Percentiles rank a stretch among this genome's conserved stretches.
phyloP scores from a whole-genome alignment of 2,888 invertebrate species.

The Auanema freiburgensis region DNA sequence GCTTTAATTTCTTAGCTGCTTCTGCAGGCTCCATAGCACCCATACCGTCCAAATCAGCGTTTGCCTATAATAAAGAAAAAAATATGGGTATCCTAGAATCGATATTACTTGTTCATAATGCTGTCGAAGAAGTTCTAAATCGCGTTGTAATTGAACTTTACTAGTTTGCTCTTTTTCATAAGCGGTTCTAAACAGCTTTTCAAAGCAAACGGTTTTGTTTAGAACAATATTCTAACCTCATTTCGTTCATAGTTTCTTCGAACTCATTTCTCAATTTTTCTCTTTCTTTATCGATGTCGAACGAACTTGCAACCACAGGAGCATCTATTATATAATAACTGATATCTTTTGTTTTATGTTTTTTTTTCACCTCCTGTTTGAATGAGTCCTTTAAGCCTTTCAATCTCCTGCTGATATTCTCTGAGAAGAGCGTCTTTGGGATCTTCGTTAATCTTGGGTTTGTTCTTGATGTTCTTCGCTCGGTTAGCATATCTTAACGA shows the following conservation, averaged over 20 bases:
- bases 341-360: not conserved
- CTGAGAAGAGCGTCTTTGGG: constrained; percentile 84
- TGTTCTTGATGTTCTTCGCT: constrained; percentile 97
- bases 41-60: constrained; percentile 33
- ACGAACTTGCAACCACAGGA: constrained; percentile 7
- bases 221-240: constrained; percentile 52
- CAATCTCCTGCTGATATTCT: constrained; percentile 83
- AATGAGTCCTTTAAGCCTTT: constrained; percentile 73
- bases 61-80: constrained; percentile 19
- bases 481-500: constrained; percentile 79
- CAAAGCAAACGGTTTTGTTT: not conserved
- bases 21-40: constrained; percentile 50
- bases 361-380: constrained; percentile 23
- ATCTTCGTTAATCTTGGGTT: constrained; percentile 96
- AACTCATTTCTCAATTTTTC: constrained; percentile 70
- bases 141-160: constrained; percentile 70
- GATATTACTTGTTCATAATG: constrained; percentile 69
- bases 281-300: constrained; percentile 65
- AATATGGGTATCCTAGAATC: constrained; percentile 5
- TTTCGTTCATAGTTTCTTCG: constrained; percentile 70
- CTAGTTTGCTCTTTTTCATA: constrained; percentile 68
- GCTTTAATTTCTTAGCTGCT: constrained; percentile 67
- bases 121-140: constrained; percentile 70
- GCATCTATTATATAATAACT: not conserved
- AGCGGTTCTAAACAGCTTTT: constrained; percentile 60